phyloP scores from a whole-genome alignment of 1,140 invertebrate genomes.

The Batillaria attramentaria region DNA sequence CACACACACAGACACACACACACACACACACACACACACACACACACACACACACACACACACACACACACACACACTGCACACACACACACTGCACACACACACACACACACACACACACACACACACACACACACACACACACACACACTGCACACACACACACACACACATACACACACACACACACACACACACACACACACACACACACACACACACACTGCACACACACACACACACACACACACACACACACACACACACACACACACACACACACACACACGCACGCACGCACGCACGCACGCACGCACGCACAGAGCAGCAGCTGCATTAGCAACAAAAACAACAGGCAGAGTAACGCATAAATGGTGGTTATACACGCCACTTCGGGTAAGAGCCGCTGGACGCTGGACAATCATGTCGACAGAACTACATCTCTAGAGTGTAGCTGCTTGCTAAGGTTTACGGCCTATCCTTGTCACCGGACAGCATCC shows the following conservation, averaged over 20 bases:
- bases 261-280: not conserved
- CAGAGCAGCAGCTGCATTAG: too few species aligned
- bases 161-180: not conserved
- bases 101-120: not conserved
- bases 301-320: not conserved
- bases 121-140: not conserved
- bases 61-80: not conserved
- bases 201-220: not conserved
- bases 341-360: not conserved
- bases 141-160: not conserved
- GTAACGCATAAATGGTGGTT: not conserved
- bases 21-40: slow-evolving; percentile 2
- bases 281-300: not conserved
- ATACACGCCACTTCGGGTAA: not conserved
- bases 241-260: not conserved
- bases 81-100: not conserved
- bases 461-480: too few species aligned
- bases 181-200: not conserved
- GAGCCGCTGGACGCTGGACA: not conserved
- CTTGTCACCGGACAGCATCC: too few species aligned
- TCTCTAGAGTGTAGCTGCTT: too few species aligned
- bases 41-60: not conserved
- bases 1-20: not conserved
- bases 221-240: not conserved
- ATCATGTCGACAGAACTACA: too few species aligned